Evolutionary conservation across 2,888 invertebrate species (phyloP), one percentile per base, ranked within the genome.

Genomic region (Abscondita cerata): DNA sequence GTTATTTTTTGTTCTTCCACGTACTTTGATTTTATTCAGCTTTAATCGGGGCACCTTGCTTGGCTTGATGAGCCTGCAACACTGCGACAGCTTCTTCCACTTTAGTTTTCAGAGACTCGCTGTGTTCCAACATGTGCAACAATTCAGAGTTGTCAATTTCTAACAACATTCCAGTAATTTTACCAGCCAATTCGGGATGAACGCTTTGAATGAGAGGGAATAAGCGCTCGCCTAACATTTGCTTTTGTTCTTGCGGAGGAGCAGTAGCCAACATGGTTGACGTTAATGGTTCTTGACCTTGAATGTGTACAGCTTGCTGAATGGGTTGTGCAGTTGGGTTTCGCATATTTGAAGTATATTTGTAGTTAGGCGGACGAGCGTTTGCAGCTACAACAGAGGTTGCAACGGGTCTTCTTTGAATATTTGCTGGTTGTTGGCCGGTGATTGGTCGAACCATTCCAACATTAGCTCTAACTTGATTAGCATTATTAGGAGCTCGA

Each of bases 61-160:
- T 95, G 77, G 94, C 95, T 82, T 96, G 96, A 83, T 98, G 98
- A 77, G 96, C 96, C 83, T 97, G 96, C 78, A 98, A 86, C 70
- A 98, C 98, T 78, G 97, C 96, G 73, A 98, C 96, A 71, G 97
- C 98, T 83, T 98, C 98, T 79, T 98, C 98, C 65, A 96, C 95
- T 86, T 98, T 98, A 70, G 95, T 93, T 81, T 96, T 96, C 65
- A 98, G 88, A 38, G 96, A 94, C 78, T 96, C 96, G 75, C 90
- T 91, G 82, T 97, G 95, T 81, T 98, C 98, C 80, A 98, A 84
- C 96, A 98, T 97, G 83, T 98, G 97, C 74, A 98, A 85, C 74
- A 98, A 84, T 81, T 99, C 98, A 4, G 96, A 93, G 83, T 98
- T 98, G 83, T 99, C 98, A 78, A 98, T 98, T 82, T 99, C 98